A percentile compares a stretch with the other conserved stretches of the same genome.
These are phyloP conservation scores for Watsonalla cultraria DNA, from an alignment of 2,888 invertebrate genomes.

Conservation along the genomic window DNA sequence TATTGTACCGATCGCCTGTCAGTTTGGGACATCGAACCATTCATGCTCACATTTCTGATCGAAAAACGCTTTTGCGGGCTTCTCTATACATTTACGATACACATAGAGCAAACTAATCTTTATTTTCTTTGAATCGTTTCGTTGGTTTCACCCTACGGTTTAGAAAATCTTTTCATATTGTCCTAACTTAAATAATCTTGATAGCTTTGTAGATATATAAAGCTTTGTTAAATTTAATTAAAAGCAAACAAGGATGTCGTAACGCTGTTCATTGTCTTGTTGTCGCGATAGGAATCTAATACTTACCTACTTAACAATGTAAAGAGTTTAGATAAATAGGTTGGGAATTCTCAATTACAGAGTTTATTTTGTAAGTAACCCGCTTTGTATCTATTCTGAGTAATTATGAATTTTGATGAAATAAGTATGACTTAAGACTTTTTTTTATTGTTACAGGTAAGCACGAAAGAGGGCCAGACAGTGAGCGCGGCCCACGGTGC, in stretches of 20 bases:
- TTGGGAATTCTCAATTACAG: too few relatives aligned
- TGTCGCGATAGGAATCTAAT: neutral
- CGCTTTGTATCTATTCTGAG: too few relatives aligned
- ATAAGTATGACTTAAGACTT: neutral
- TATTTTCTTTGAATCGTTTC: too few relatives aligned
- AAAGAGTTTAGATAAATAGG: too few relatives aligned
- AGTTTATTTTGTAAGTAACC: too few relatives aligned
- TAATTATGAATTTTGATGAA: neutral
- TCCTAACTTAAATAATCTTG: constrained; percentile 12
- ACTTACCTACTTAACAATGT: too few relatives aligned
- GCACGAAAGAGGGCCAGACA: constrained; percentile 84
- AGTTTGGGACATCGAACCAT: neutral
- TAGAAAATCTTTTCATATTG: constrained; percentile 10
- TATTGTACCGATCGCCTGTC: neutral
- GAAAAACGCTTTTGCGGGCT: neutral
- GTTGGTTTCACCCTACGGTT: neutral
- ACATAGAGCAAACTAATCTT: too few relatives aligned
- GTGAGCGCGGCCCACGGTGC: constrained; percentile 83
- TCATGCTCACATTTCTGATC: neutral
- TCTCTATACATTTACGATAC: neutral
- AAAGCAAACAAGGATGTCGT: constrained; percentile 7
- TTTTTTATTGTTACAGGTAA: constrained; percentile 70
- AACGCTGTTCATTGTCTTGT: constrained; percentile 2
- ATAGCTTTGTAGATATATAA: constrained; percentile 18
- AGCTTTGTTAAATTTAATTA: constrained; percentile 20